Conservation (phyloP, 2,113 vertebrate genomes). For the Scortum barcoo region DNA sequence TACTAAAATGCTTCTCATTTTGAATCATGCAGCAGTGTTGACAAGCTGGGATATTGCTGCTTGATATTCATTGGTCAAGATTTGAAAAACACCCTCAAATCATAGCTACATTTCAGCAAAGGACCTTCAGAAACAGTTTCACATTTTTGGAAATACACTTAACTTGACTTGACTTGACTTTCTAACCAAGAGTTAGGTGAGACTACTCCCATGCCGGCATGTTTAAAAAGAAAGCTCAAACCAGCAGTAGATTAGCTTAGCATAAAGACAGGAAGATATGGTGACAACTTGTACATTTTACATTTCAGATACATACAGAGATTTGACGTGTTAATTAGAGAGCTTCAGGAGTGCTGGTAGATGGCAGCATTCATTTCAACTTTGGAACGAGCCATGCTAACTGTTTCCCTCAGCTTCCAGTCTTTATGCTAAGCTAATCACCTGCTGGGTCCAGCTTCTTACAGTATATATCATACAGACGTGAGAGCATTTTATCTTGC, state of each 20-base stretch:
- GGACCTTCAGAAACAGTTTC: background rate
- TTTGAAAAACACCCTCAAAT: background rate
- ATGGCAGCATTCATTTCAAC: background rate
- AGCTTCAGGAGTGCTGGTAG: background rate
- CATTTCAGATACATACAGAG: background rate
- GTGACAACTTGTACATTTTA: too few relatives aligned
- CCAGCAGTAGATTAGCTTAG: background rate
- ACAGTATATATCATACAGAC: background rate
- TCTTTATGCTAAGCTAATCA: background rate
- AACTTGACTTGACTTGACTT: too few relatives aligned
- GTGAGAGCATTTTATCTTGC: background rate
- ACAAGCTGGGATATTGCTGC: background rate
- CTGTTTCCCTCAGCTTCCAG: background rate
- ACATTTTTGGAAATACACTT: background rate
- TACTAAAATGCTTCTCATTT: slow-evolving; percentile 31
- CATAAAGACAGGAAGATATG: too few relatives aligned
- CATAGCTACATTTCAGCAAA: background rate
- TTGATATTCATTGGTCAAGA: background rate
- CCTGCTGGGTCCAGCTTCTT: background rate
- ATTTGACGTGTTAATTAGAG: background rate
- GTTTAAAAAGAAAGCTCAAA: slow-evolving; percentile 4
- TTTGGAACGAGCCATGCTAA: background rate
- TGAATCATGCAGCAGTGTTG: slow-evolving; percentile 11
- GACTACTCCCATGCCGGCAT: background rate
- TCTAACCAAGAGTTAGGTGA: background rate